A percentile compares a stretch with the other conserved stretches of the same genome.
These are phyloP conservation scores for Coranthus polyacanthus DNA, from an alignment of 2,797 vertebrate genomes.

Conservation along the genomic window DNA sequence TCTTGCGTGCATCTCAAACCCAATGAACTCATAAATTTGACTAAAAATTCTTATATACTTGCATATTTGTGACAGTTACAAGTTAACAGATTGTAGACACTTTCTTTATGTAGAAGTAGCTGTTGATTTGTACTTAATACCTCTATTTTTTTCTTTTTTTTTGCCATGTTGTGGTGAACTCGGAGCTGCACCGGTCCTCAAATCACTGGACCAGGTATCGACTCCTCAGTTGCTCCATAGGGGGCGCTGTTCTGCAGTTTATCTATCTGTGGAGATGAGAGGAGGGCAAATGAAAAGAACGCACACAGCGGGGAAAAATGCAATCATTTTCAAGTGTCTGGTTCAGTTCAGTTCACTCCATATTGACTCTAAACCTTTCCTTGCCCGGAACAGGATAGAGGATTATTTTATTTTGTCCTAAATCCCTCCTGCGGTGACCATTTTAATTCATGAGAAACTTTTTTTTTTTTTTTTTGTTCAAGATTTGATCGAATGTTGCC, in stretches of 20 bases:
- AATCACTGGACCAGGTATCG: not conserved
- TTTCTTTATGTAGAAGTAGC: too few species aligned
- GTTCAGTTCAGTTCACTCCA: conserved; percentile 19
- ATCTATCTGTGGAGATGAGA: not conserved
- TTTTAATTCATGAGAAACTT: conserved; percentile 51
- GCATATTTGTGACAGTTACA: not conserved
- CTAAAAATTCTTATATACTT: not conserved
- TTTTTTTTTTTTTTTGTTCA: conserved; percentile 4
- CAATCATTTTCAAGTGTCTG: conserved; percentile 23
- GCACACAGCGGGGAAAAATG: not conserved
- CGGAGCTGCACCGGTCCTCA: not conserved
- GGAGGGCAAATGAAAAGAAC: too few species aligned
- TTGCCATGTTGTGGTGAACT: not conserved
- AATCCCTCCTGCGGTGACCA: conserved; percentile 34
- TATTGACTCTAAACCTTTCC: conserved; percentile 8
- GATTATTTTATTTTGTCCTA: conserved; percentile 25
- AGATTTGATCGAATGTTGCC: conserved; percentile 74
- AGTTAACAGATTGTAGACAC: not conserved
- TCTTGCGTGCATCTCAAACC: not conserved
- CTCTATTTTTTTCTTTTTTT: too few species aligned
- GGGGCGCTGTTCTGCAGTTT: conserved; percentile 22
- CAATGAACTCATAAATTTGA: conserved; percentile 3
- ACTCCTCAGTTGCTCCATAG: not conserved
- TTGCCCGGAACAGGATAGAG: conserved; percentile 8
- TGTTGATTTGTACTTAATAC: too few species aligned